Conservation (phyloP, 2,888 invertebrate genomes). For the Entomobrya multifasciata region DNA sequence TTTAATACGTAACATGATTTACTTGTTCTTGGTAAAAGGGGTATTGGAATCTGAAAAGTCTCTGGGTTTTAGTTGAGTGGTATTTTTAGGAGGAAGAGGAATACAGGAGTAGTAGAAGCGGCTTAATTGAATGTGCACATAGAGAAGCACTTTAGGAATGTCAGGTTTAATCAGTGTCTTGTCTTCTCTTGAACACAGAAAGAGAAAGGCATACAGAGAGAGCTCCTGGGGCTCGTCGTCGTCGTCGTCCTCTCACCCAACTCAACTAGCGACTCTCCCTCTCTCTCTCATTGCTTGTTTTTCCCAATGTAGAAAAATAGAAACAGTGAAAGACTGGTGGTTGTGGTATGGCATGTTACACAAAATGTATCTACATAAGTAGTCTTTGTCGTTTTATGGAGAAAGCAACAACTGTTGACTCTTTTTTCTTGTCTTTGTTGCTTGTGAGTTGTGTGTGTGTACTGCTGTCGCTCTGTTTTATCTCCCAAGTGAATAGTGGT, state of each 20-base stretch:
- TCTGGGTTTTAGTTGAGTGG: neutral
- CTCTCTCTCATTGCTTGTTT: too few species aligned
- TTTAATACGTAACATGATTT: neutral
- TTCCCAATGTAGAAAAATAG: neutral
- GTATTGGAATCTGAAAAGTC: too few species aligned
- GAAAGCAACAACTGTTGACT: conserved; percentile 61
- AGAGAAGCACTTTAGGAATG: conserved; percentile 67
- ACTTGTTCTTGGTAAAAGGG: neutral
- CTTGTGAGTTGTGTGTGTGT: neutral
- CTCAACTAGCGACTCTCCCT: too few species aligned
- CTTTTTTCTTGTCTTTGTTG: conserved; percentile 29
- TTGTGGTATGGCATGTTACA: too few species aligned
- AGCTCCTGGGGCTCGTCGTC: conserved; percentile 16
- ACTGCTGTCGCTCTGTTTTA: conserved; percentile 21
- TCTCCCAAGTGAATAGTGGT: conserved; percentile 1
- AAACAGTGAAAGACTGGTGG: too few species aligned
- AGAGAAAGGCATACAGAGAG: neutral
- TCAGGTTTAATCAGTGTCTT: conserved; percentile 68
- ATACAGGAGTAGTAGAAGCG: neutral
- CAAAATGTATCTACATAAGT: neutral
- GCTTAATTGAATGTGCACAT: conserved; percentile 68
- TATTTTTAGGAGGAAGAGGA: neutral
- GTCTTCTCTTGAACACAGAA: conserved; percentile 30
- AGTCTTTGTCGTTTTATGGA: neutral
- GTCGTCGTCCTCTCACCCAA: neutral